A percentile compares a stretch with the other conserved stretches of the same genome.
These are phyloP conservation scores for Drosophila punjabiensis DNA, from an alignment of 1,140 invertebrate genomes.

Conservation along the genomic window DNA sequence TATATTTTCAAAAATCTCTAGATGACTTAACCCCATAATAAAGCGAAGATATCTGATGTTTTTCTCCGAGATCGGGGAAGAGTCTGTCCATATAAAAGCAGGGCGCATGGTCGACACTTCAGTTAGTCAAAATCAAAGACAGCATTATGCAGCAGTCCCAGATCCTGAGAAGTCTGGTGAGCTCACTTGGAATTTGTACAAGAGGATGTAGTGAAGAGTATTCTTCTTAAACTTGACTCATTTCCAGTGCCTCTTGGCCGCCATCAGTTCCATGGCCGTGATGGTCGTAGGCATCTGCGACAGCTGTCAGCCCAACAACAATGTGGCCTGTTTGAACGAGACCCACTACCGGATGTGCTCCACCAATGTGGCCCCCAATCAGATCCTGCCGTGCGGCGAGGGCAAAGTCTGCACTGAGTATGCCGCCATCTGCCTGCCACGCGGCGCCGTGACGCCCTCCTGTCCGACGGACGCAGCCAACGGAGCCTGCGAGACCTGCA, in stretches of 20 bases:
- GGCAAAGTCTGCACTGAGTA: conserved; percentile 53
- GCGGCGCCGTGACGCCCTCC: not conserved
- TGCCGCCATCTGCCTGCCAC: conserved; percentile 12
- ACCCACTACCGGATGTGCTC: conserved; percentile 58
- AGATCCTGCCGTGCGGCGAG: conserved; percentile 11
- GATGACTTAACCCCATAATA: conserved; percentile 28
- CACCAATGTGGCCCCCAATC: conserved; percentile 9
- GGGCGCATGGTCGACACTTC: not conserved
- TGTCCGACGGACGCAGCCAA: not conserved
- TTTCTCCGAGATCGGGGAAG: not conserved
- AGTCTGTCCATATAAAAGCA: conserved; percentile 57
- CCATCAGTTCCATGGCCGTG: conserved; percentile 10
- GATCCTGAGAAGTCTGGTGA: conserved; percentile 56
- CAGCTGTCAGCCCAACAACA: conserved; percentile 48
- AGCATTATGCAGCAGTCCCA: conserved; percentile 47
- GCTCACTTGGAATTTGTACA: not conserved
- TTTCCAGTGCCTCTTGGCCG: conserved; percentile 40
- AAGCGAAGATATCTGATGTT: conserved; percentile 35
- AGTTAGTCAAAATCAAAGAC: conserved; percentile 47
- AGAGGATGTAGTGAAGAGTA: not conserved
- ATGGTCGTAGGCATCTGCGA: conserved; percentile 20
- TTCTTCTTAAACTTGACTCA: not conserved
- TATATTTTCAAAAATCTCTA: conserved; percentile 22
- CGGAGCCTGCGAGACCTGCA: conserved; percentile 49
- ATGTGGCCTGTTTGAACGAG: conserved; percentile 49